A percentile compares a stretch with the other conserved stretches of the same genome.
Evolutionary conservation across 2,888 invertebrate genomes (phyloP).

Genomic region (Polydrusus pterygomalis): DNA sequence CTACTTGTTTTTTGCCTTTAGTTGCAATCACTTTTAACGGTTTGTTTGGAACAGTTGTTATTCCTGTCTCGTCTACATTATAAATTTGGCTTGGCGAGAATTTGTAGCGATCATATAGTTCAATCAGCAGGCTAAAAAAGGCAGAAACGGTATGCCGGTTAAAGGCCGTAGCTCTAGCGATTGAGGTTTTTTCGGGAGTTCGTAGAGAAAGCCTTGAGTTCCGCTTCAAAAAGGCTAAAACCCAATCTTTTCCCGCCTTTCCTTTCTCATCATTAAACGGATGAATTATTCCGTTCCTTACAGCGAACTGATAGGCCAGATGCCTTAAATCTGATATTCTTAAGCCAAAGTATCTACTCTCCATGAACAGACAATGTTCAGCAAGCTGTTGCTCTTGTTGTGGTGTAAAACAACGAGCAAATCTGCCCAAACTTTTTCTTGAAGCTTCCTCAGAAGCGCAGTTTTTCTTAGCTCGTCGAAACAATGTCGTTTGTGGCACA

Average conservation of each 20-base stretch:
- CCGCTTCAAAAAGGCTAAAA: background rate
- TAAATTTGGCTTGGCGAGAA: conserved; percentile 29
- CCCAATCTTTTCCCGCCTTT: conserved; percentile 18
- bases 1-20: conserved; percentile 30
- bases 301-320: conserved; percentile 20
- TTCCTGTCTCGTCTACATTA: conserved; percentile 35
- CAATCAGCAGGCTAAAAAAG: conserved; percentile 18
- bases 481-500: background rate
- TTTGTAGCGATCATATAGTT: conserved; percentile 28
- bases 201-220: conserved; percentile 10
- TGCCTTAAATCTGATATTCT: conserved; percentile 7
- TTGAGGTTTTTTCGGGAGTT: conserved; percentile 8
- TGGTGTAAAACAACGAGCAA: conserved; percentile 7
- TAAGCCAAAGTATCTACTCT: conserved; percentile 9
- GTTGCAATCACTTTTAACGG: conserved; percentile 18
- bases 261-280: conserved; percentile 12
- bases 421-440: background rate
- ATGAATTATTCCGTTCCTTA: conserved; percentile 1
- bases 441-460: background rate
- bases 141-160: conserved; percentile 21
- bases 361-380: conserved; percentile 2
- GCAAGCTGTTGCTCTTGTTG: conserved; percentile 4
- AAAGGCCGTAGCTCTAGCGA: conserved; percentile 14
- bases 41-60: conserved; percentile 29
- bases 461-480: background rate